phyloP scores from a whole-genome alignment of 2,888 invertebrate species.

The Globia sparganii region DNA sequence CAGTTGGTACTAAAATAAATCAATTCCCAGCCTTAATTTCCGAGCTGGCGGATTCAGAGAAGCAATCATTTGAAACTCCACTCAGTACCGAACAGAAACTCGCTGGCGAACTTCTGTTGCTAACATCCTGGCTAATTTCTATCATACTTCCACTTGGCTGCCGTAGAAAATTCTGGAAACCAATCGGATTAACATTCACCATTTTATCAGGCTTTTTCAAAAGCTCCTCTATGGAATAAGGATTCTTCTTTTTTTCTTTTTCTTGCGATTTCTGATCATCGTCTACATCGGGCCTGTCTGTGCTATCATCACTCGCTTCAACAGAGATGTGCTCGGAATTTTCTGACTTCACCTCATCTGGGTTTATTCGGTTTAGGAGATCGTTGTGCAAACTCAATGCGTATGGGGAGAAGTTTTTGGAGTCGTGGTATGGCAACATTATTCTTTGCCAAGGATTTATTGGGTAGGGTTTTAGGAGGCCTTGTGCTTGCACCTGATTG shows the following conservation, averaged over 20 bases:
- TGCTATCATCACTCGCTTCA: constrained; percentile 91
- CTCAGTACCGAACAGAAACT: constrained; percentile 87
- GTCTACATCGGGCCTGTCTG: constrained; percentile 89
- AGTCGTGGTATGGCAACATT: constrained; percentile 89
- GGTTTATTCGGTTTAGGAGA: constrained; percentile 81
- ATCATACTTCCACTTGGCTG: constrained; percentile 91
- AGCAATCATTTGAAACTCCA: constrained; percentile 84
- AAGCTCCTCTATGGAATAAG: constrained; percentile 96
- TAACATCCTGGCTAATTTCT: constrained; percentile 82
- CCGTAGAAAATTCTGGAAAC: constrained; percentile 86
- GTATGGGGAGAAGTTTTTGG: constrained; percentile 84
- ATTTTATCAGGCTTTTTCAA: constrained; percentile 95
- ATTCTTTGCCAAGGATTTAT: constrained; percentile 91
- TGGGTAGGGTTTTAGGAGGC: constrained; percentile 88
- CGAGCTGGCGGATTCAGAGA: constrained; percentile 80
- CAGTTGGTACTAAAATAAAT: constrained; percentile 37
- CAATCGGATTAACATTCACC: constrained; percentile 79
- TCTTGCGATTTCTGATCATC: constrained; percentile 81
- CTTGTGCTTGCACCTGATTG: constrained; percentile 88
- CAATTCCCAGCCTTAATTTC: constrained; percentile 86
- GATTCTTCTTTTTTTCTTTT: constrained; percentile 92
- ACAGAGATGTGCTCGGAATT: constrained; percentile 88
- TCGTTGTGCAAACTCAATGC: constrained; percentile 82
- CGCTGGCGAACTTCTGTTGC: constrained; percentile 86
- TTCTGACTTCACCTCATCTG: constrained; percentile 86